Base-by-base conservation (phyloP, 2,797 vertebrate genomes). In the Yasuhikotakia modesta region DNA sequence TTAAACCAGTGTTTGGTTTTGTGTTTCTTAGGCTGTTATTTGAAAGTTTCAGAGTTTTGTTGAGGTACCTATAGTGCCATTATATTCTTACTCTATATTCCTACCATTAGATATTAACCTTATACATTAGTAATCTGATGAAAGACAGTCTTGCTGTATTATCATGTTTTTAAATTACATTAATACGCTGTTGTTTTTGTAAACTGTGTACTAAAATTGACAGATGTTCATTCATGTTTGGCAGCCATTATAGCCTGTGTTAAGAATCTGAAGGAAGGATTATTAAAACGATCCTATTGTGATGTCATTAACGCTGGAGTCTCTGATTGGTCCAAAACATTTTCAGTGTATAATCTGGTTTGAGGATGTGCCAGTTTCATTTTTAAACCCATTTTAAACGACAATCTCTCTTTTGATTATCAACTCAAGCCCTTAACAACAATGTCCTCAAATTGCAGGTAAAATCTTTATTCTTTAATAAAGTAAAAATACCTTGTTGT, bases 191-290 rank as follows among this genome's bases (percentile, higher is more conserved):
- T 65, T 55, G 35, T 63, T 48, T 35, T 46, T 22, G 30, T 48
- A 2, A 5, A 16, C 5, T 1, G 30, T 65, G 46, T 53, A 35
- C 61, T 66, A 67, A 67, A 67, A 67, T 30, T 16, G 24, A n/a
- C 35, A 45, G 63, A 66, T 67, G 64, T 58, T 75, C 16, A 65
- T 43, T 21, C 27, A 75, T 52, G 55, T 35, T 66, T 8, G 12
- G 27, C 35, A 53, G 48, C 50, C 73, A 75, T 75, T 66, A 53
- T 65, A 53, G 55, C 48, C 61, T n/a, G 61, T 66, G 48, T 55
- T 75, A 55, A 43, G 50, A 5, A 66, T 75, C 61, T 61, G 35
- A 63, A 48, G n/a, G 45, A 57, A 19, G 32, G 30, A 68, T 22
- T 6, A 58, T 68, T 68, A 57, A 14, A 66, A 52, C 43, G 30